Evolutionary conservation across 2,888 invertebrate genomes (phyloP), one percentile per base, ranked within the genome.

Genomic region (Melieria crassipennis): DNA sequence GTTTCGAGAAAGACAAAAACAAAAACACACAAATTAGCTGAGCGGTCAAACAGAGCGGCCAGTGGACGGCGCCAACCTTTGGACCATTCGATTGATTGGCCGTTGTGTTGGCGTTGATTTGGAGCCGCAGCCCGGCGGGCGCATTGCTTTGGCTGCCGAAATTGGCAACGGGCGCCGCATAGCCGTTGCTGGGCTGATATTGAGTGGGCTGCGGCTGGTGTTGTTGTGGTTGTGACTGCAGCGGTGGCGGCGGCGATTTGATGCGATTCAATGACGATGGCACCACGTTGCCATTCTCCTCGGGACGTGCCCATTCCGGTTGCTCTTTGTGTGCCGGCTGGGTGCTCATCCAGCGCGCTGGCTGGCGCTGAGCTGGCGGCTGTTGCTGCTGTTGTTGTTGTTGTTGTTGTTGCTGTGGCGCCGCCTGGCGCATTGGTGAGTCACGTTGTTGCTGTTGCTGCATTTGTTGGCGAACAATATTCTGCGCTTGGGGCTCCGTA

Each of bases 401-500:
- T 57, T 76, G 78, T 48, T 78, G 73, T 55, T 69, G 74, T 60
- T 72, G 77, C 47, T 61, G 72, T 70, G 74, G 88, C 78, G 89
- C 89, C 60, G 89, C 87, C 75, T 89, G 87, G 13, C 89, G 88
- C 73, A 90, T 81, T 74, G 89, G 89, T 6, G 89, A 89, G 45
- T 83, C 82, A 62, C 83, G 81, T 64, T 78, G 78, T 30, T 79
- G 79, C 42, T 82, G 80, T 65, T 86, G 86, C 68, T 81, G 82
- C 70, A 78, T 75, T 72, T 82, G 82, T 74, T 84, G 84, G 46
- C 81, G 78, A 56, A 90, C 78, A 69, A 82, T 80, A 73, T 81
- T 81, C 72, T 78, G 85, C 9, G 84, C 83, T 74, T 84, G 83
- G 4, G 84, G 83, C 69, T 84, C 83, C 6, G 78, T 78, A 42